Percentiles rank a stretch among this genome's conserved stretches.
phyloP scores from a whole-genome alignment of 2,797 vertebrate genomes.

The Danio choprae region DNA sequence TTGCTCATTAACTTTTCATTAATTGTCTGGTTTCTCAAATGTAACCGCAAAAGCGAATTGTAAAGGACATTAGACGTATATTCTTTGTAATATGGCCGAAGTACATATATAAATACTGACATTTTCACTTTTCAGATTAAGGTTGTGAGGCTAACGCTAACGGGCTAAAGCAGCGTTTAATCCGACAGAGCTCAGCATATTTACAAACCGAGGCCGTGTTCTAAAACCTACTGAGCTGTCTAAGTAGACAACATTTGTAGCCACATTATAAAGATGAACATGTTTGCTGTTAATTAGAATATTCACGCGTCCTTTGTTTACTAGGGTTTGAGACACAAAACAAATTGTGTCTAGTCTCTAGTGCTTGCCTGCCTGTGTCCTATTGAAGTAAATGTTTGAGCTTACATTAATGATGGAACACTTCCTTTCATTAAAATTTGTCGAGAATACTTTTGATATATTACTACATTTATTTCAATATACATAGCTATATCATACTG shows the following conservation, averaged over 20 bases:
- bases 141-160: conserved; percentile 31
- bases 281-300: background rate
- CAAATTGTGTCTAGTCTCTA: background rate
- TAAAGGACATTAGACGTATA: background rate
- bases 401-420: background rate
- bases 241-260: background rate
- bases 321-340: background rate
- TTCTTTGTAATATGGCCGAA: background rate
- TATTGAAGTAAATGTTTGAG: background rate
- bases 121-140: background rate
- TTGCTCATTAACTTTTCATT: background rate
- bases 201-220: background rate
- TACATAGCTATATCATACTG: background rate
- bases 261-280: too few relatives aligned
- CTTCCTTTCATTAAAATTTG: background rate
- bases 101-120: background rate
- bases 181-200: background rate
- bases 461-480: background rate
- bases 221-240: background rate
- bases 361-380: background rate
- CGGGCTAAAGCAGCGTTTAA: conserved; percentile 25
- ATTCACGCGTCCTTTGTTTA: background rate
- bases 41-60: background rate
- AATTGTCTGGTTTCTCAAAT: background rate
- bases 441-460: background rate